Conservation (phyloP, 2,888 invertebrate genomes). For the Tribolium freemani region DNA sequence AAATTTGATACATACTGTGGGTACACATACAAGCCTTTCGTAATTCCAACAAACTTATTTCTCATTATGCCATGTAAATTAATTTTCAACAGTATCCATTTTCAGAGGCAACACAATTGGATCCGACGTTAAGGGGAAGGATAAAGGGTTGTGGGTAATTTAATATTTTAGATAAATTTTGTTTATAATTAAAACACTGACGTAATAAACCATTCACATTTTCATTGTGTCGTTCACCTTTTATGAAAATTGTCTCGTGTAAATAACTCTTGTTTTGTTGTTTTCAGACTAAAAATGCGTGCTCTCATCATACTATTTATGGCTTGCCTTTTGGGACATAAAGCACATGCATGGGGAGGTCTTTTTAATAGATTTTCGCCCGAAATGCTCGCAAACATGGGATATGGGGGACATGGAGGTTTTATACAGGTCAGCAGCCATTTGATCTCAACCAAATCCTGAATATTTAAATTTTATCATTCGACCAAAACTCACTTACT, state of each 20-base stretch:
- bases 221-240: not conserved
- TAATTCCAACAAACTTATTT: too few species aligned
- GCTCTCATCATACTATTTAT: slow-evolving; percentile 60
- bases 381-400: slow-evolving; percentile 86
- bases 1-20: too few species aligned
- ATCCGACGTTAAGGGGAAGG: not conserved
- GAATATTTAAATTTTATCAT: not conserved
- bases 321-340: slow-evolving; percentile 60
- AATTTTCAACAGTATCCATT: not conserved
- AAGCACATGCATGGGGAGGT: slow-evolving; percentile 81
- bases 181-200: too few species aligned
- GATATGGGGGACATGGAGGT: slow-evolving; percentile 79
- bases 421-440: slow-evolving; percentile 70
- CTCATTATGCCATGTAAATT: not conserved
- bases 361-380: slow-evolving; percentile 89
- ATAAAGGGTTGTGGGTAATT: not conserved
- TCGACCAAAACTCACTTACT: not conserved
- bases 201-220: too few species aligned
- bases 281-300: slow-evolving; percentile 58
- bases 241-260: not conserved
- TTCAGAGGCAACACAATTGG: not conserved
- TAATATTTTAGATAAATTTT: too few species aligned
- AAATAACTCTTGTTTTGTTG: not conserved
- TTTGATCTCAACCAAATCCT: slow-evolving; percentile 10
- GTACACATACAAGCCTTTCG: too few species aligned